These are phyloP conservation scores for Etia nguti DNA, from an alignment of 2,113 vertebrate species.

Conservation along the genomic window DNA sequence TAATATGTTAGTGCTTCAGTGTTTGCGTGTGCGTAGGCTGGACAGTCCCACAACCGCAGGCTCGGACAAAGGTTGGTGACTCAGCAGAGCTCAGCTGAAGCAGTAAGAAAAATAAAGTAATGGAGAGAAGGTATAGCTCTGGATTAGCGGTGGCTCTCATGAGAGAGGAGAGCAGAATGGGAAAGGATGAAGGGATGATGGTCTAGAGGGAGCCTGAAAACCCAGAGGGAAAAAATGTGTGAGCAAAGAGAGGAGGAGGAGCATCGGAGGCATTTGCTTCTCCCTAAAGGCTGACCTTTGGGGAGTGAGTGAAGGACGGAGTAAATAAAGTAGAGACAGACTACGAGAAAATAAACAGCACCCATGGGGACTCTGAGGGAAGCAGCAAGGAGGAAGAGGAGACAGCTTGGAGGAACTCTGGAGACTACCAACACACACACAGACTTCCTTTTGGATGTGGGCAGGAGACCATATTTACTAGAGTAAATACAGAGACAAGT, in stretches of 20 bases:
- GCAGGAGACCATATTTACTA: slow-evolving; percentile 30
- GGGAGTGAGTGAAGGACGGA: slow-evolving; percentile 16
- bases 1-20: slow-evolving; percentile 13
- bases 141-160: slow-evolving; percentile 1
- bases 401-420: slow-evolving; percentile 17
- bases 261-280: neutral
- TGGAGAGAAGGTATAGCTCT: slow-evolving; percentile 4
- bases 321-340: slow-evolving; percentile 30
- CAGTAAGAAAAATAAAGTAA: slow-evolving; percentile 25
- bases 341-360: slow-evolving; percentile 9
- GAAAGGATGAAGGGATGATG: neutral
- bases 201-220: neutral
- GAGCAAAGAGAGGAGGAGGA: neutral
- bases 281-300: slow-evolving; percentile 5
- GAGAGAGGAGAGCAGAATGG: neutral
- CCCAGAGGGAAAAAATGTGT: neutral
- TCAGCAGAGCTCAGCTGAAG: slow-evolving; percentile 35
- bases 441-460: slow-evolving; percentile 1
- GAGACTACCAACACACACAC: slow-evolving; percentile 1
- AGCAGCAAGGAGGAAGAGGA: slow-evolving; percentile 9
- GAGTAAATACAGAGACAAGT: slow-evolving; percentile 23
- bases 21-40: slow-evolving; percentile 14
- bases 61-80: slow-evolving; percentile 51
- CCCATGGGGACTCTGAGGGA: slow-evolving; percentile 10
- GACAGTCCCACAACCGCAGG: slow-evolving; percentile 13